phyloP scores from a whole-genome alignment of 2,888 invertebrate species.

The Oegoconia quadripuncta region DNA sequence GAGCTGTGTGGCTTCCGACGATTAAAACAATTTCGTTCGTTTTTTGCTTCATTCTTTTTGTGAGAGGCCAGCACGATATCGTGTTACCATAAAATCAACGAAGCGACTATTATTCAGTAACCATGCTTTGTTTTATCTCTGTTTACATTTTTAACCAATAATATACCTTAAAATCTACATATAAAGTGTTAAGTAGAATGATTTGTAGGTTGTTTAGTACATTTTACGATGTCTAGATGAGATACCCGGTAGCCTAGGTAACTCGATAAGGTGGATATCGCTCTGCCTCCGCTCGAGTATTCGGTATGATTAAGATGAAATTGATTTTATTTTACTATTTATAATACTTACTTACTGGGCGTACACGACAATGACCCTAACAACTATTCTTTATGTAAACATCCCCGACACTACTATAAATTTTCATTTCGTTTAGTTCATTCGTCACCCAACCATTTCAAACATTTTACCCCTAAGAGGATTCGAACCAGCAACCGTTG shows the following conservation, averaged over 20 bases:
- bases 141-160: slow-evolving; percentile 17
- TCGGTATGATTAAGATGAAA: slow-evolving; percentile 73
- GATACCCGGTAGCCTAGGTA: slow-evolving; percentile 79
- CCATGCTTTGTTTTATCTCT: slow-evolving; percentile 51
- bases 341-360: slow-evolving; percentile 48
- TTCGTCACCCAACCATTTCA: no score
- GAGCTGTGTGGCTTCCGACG: slow-evolving; percentile 64
- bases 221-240: slow-evolving; percentile 28
- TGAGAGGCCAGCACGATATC: slow-evolving; percentile 74
- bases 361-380: no score
- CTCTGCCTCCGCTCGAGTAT: slow-evolving; percentile 71
- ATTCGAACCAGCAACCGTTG: no score
- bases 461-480: no score
- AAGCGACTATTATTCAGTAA: slow-evolving; percentile 70
- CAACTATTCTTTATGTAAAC: no score
- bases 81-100: slow-evolving; percentile 77
- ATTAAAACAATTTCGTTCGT: slow-evolving; percentile 76
- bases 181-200: slow-evolving; percentile 26
- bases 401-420: no score
- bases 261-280: slow-evolving; percentile 74
- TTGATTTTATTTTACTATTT: slow-evolving; percentile 65
- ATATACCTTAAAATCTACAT: slow-evolving; percentile 22
- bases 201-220: slow-evolving; percentile 26
- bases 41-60: slow-evolving; percentile 67
- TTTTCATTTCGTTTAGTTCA: no score